Conservation (phyloP, 2,888 invertebrate species). For the Lathronympha strigana region DNA sequence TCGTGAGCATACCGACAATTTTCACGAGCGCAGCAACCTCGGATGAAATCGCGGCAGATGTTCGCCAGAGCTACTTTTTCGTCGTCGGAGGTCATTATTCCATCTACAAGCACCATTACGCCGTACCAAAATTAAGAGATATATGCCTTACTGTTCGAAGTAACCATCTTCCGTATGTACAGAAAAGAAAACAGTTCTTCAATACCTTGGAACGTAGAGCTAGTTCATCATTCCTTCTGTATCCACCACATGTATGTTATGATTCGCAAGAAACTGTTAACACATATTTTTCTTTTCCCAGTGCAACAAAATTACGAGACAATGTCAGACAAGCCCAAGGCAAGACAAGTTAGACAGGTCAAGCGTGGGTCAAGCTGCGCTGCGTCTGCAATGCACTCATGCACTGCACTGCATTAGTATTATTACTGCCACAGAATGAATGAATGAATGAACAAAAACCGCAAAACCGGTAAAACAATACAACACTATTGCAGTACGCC, state of each 20-base stretch:
- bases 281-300: neutral
- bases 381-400: too few species aligned
- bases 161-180: neutral
- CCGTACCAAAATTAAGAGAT: neutral
- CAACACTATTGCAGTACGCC: neutral
- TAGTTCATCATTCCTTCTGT: neutral
- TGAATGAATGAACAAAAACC: neutral
- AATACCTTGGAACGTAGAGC: neutral
- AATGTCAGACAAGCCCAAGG: too few species aligned
- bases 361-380: neutral
- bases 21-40: conserved; percentile 81
- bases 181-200: conserved; percentile 8
- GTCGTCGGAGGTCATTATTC: conserved; percentile 61
- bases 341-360: too few species aligned
- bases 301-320: neutral
- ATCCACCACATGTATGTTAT: neutral
- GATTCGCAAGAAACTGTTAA: neutral
- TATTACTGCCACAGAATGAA: neutral
- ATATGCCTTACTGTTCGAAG: neutral
- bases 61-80: conserved; percentile 56
- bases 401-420: too few species aligned
- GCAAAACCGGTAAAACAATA: neutral
- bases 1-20: conserved; percentile 79
- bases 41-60: conserved; percentile 80
- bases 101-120: conserved; percentile 49